phyloP scores from a whole-genome alignment of 1,140 invertebrate genomes.

The Bombus waltoni region DNA sequence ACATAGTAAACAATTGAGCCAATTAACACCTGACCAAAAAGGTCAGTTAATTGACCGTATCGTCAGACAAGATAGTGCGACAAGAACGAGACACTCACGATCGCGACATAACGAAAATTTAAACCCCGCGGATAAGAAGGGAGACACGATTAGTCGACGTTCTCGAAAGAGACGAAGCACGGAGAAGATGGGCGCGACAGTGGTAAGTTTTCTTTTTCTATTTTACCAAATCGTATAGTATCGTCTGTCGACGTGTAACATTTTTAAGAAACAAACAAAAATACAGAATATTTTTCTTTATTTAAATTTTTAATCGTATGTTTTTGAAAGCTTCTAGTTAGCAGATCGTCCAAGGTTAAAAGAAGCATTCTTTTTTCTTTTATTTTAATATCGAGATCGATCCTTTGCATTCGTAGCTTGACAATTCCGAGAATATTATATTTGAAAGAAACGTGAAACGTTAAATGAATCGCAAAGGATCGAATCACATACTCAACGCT shows the following conservation, averaged over 20 bases:
- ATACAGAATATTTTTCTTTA: background rate
- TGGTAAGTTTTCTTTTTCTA: slow-evolving; percentile 79
- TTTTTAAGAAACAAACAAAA: background rate
- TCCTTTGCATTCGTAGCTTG: background rate
- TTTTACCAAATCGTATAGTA: background rate
- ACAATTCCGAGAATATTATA: background rate
- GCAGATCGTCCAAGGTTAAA: slow-evolving; percentile 19
- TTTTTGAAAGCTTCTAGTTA: slow-evolving; percentile 22
- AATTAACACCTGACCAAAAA: slow-evolving; percentile 79
- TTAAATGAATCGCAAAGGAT: background rate
- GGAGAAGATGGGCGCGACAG: slow-evolving; percentile 83
- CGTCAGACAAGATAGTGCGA: slow-evolving; percentile 71
- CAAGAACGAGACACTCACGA: slow-evolving; percentile 72
- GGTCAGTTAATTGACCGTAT: slow-evolving; percentile 77
- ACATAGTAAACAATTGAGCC: slow-evolving; percentile 77
- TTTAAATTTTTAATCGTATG: slow-evolving; percentile 16
- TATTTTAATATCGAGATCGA: slow-evolving; percentile 2
- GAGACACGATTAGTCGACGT: slow-evolving; percentile 74
- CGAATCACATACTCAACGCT: slow-evolving; percentile 10
- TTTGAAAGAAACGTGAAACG: background rate
- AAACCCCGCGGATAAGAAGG: slow-evolving; percentile 74
- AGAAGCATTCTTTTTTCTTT: background rate
- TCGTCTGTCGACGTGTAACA: background rate
- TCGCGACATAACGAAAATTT: slow-evolving; percentile 77
- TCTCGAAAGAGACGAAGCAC: slow-evolving; percentile 83